phyloP scores from a whole-genome alignment of 2,797 vertebrate genomes.

The Euphonia xanthogaster region DNA sequence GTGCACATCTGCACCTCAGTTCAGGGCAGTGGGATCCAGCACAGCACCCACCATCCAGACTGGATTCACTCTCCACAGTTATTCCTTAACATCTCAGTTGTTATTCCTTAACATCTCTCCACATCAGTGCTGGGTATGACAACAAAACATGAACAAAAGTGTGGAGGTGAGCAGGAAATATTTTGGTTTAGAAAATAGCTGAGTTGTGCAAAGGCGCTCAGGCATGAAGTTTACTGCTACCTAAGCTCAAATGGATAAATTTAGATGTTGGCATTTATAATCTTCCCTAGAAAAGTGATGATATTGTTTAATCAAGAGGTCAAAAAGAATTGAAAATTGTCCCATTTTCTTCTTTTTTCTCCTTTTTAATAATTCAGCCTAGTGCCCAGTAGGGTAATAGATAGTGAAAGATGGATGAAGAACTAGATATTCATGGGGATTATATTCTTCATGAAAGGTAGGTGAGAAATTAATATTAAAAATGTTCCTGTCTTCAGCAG shows the following conservation, averaged over 20 bases:
- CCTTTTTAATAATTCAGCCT: neutral
- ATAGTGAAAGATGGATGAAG: slow-evolving; percentile 7
- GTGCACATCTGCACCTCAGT: accelerated
- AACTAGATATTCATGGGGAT: neutral
- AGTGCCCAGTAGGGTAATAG: neutral
- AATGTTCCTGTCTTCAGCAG: neutral
- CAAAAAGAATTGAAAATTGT: neutral
- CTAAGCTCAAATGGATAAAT: neutral
- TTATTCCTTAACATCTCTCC: neutral
- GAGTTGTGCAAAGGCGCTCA: neutral
- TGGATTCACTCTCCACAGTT: neutral
- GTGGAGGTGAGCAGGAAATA: neutral
- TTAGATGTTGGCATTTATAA: neutral
- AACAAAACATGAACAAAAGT: neutral
- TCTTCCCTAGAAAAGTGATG: neutral
- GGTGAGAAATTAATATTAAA: slow-evolving; percentile 44
- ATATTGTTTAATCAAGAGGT: slow-evolving; percentile 31
- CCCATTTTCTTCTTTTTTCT: neutral
- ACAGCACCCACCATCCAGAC: neutral
- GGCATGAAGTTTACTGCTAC: neutral
- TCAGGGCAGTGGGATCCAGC: neutral
- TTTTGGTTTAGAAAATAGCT: neutral
- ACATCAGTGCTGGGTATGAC: neutral
- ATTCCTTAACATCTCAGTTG: neutral
- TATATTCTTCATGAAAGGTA: neutral